Conservation (phyloP, 2,888 invertebrate species). For the Matsumyia berberina region DNA sequence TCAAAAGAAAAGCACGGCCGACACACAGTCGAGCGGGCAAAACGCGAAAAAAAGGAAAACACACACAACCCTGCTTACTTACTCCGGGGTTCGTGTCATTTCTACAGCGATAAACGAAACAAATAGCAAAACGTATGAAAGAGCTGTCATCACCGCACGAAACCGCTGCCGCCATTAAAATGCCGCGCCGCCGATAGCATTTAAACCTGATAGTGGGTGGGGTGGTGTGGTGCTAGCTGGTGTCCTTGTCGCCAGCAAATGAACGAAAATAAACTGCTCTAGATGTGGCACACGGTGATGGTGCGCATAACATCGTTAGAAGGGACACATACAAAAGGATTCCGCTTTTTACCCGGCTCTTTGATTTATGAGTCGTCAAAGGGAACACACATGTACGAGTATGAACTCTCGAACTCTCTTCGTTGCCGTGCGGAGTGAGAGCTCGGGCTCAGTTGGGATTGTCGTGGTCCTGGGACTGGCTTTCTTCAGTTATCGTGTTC, state of each 20-base stretch:
- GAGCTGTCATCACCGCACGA: slow-evolving; percentile 68
- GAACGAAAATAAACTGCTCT: slow-evolving; percentile 56
- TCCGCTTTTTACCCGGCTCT: slow-evolving; percentile 38
- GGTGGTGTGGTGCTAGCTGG: slow-evolving; percentile 11
- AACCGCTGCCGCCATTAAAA: slow-evolving; percentile 63
- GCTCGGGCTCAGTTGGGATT: slow-evolving; percentile 8
- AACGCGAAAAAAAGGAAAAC: slow-evolving; percentile 23
- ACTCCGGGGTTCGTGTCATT: slow-evolving; percentile 46
- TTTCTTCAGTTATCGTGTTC: slow-evolving; percentile 34
- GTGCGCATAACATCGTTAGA: slow-evolving; percentile 41
- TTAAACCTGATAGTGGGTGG: slow-evolving; percentile 17
- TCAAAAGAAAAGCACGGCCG: slow-evolving; percentile 5
- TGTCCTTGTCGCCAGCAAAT: slow-evolving; percentile 51
- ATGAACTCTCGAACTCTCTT: slow-evolving; percentile 50
- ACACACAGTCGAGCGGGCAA: background rate
- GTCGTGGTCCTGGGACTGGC: slow-evolving; percentile 38
- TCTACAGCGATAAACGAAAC: slow-evolving; percentile 61
- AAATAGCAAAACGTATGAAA: slow-evolving; percentile 61
- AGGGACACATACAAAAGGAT: slow-evolving; percentile 45
- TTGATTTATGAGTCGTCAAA: slow-evolving; percentile 74
- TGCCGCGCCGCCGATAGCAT: slow-evolving; percentile 57
- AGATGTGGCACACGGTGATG: slow-evolving; percentile 23
- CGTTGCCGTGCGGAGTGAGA: background rate
- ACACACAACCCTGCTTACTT: slow-evolving; percentile 14
- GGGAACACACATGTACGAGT: slow-evolving; percentile 30